Evolutionary conservation across 2,797 vertebrate species (phyloP), one percentile per base, ranked within the genome.

Genomic region (Phoxinus dragarum): DNA sequence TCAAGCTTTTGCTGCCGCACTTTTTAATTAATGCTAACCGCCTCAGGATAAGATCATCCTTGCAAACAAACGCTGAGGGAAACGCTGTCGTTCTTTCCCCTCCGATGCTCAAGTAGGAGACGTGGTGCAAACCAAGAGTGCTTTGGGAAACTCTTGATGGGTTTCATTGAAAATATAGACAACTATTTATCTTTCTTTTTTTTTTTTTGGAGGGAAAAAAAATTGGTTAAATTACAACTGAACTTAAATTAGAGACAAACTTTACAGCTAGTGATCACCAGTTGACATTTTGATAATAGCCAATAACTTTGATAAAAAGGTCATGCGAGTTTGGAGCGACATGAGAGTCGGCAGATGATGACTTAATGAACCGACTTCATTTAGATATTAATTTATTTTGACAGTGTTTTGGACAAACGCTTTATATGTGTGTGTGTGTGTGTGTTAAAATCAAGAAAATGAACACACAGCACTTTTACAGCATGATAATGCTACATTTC

Each of bases 1-100:
- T 66, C 69, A 77, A 85, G 84, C 75, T 84, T 87, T 84, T 76
- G 67, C 59, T 82, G 34, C 27, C 40, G 34, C 72, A 59, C 83
- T 79, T 85, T 80, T 85, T 85, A 85, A 74, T 85, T 73, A 85
- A 73, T 80, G 77, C 84, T 80, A 85, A 66, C 84, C 23, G 54
- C 84, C 77, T 16, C 77, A 8, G 84, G 84, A 69, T 85, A 74
- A 67, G 69, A 80, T 85, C 84, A 85, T 66, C 77, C 84, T 84
- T 71, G 83, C 83, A 84, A 84, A 84, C 83, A 79, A 84, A 84
- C 27, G 67, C 66, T 44, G 74, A 80, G 84, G 56, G 84, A 85
- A 64, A 73, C 40, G 77, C 68, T 80, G 84, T 74, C 77, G 80
- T 54, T 80, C 68, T 67, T 12, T 16, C 23, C 31, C 69, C n/a